A percentile compares a stretch with the other conserved stretches of the same genome.
Evolutionary conservation across 2,797 vertebrate species (phyloP).

Genomic region (Lepilemur ruficaudatus): DNA sequence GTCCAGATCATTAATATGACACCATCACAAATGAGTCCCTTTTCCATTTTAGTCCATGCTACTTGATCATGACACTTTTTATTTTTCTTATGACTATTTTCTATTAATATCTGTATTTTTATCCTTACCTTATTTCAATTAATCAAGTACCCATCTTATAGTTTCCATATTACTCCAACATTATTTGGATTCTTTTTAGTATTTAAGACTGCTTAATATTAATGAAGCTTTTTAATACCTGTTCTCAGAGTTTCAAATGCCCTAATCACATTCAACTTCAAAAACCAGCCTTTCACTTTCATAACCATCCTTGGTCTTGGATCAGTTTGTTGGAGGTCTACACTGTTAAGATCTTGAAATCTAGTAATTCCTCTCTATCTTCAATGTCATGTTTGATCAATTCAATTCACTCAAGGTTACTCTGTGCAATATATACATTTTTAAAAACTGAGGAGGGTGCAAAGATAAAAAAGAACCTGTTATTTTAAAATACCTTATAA

Average conservation of each 20-base stretch:
- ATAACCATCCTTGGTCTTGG: background rate
- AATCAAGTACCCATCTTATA: background rate
- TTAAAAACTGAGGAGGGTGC: background rate
- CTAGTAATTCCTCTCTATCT: background rate
- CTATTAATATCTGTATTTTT: background rate
- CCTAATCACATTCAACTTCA: background rate
- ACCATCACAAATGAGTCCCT: background rate
- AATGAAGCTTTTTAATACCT: background rate
- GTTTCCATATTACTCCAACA: background rate
- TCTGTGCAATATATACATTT: background rate
- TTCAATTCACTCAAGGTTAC: background rate
- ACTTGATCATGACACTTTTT: background rate
- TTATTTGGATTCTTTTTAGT: background rate
- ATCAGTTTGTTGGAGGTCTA: background rate
- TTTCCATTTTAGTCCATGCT: background rate
- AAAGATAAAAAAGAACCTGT: background rate
- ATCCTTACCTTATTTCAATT: background rate
- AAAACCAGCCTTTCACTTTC: background rate
- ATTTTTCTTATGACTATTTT: background rate
- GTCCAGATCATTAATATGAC: background rate
- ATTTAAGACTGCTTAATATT: background rate
- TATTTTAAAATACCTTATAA: background rate
- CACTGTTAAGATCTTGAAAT: background rate
- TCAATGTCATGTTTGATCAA: background rate
- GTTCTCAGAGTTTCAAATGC: background rate